These are phyloP conservation scores for Nezara viridula DNA, from an alignment of 2,888 invertebrate genomes.

Conservation along the genomic window DNA sequence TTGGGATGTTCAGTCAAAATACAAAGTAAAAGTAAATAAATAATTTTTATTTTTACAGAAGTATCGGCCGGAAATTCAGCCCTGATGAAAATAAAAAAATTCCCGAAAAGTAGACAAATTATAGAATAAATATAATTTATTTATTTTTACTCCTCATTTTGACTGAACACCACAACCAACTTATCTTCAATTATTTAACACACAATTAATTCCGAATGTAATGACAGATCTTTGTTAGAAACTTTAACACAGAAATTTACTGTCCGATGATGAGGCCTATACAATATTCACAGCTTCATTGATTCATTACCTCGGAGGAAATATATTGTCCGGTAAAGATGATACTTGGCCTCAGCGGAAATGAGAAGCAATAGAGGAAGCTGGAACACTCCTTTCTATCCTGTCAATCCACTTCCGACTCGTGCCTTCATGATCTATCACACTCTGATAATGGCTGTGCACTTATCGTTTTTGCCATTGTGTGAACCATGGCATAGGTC, in stretches of 20 bases:
- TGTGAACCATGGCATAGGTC: not conserved
- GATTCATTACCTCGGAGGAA: not conserved
- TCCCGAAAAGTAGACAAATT: too few species aligned
- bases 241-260: not conserved
- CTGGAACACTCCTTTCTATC: constrained; percentile 15
- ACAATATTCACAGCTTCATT: not conserved
- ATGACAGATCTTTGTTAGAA: not conserved
- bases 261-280: not conserved
- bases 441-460: not conserved
- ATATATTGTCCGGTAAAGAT: constrained; percentile 19
- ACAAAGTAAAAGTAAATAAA: too few species aligned
- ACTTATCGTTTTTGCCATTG: not conserved
- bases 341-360: not conserved
- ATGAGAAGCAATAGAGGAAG: constrained; percentile 3
- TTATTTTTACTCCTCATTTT: too few species aligned
- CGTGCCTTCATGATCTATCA: not conserved
- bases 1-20: too few species aligned
- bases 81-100: too few species aligned
- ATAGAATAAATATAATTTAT: too few species aligned
- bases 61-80: too few species aligned
- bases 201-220: too few species aligned
- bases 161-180: too few species aligned
- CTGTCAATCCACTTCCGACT: not conserved
- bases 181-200: too few species aligned
- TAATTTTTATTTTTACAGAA: too few species aligned